A percentile compares a stretch with the other conserved stretches of the same genome.
Conservation (phyloP, 2,797 vertebrate species). For the Microchirus variegatus region DNA sequence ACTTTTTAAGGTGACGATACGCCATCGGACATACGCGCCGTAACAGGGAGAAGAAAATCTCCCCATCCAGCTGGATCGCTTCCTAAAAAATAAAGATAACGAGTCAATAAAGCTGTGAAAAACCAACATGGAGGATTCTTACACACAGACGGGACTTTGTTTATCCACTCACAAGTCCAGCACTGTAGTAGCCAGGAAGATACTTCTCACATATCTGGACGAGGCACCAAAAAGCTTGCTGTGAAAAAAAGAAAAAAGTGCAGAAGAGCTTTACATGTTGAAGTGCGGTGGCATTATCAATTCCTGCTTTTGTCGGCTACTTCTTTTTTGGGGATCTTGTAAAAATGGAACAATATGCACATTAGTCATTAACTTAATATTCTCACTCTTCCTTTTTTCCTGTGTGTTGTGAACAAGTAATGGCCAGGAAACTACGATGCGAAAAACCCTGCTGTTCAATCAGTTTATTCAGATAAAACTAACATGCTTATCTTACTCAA, state of each 20-base stretch:
- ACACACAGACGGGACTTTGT: background rate
- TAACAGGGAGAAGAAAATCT: constrained; percentile 90
- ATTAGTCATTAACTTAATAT: constrained; percentile 1
- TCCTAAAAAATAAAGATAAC: constrained; percentile 73
- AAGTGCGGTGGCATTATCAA: background rate
- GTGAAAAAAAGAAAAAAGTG: constrained; percentile 32
- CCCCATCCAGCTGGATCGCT: constrained; percentile 92
- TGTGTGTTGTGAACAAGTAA: background rate
- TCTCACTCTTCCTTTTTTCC: constrained; percentile 5
- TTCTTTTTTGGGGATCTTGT: background rate
- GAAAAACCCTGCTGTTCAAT: background rate
- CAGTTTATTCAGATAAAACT: too few species aligned
- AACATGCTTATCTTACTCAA: too few species aligned
- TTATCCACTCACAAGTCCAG: constrained; percentile 86
- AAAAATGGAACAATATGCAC: constrained; percentile 1
- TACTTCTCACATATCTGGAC: constrained; percentile 95
- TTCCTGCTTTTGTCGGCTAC: background rate
- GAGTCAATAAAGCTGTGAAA: background rate
- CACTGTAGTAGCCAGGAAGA: constrained; percentile 93
- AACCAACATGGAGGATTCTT: rapidly evolving
- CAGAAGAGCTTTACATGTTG: background rate
- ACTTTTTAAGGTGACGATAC: constrained; percentile 90
- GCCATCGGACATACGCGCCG: constrained; percentile 87
- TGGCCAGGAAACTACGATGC: background rate
- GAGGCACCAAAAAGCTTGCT: constrained; percentile 96